Evolutionary conservation across 2,888 invertebrate genomes (phyloP).

Genomic region (Artemia sinica): DNA sequence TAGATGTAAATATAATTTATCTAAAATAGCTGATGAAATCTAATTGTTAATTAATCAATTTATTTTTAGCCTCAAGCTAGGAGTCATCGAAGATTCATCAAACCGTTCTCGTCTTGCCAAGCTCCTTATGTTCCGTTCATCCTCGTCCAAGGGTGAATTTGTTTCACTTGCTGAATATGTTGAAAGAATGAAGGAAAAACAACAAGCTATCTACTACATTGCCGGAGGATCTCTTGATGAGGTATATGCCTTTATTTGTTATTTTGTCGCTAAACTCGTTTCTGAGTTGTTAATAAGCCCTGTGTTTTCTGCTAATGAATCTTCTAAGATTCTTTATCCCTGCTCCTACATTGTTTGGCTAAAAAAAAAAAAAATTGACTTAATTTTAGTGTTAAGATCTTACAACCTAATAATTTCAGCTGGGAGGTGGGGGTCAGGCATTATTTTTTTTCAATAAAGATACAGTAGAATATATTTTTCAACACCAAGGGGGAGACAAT

Average conservation of each 20-base stretch:
- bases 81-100: constrained; percentile 91
- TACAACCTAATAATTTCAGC: too few species aligned
- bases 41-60: constrained; percentile 23
- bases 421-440: too few species aligned
- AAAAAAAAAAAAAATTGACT: too few species aligned
- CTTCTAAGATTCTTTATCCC: too few species aligned
- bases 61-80: constrained; percentile 61
- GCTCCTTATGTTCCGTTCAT: constrained; percentile 73
- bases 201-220: constrained; percentile 88
- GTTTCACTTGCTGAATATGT: constrained; percentile 77
- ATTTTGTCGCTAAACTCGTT: too few species aligned
- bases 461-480: too few species aligned
- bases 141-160: constrained; percentile 43
- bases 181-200: constrained; percentile 80
- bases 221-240: constrained; percentile 72
- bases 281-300: too few species aligned
- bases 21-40: constrained; percentile 4
- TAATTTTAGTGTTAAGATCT: too few species aligned
- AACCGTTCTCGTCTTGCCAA: constrained; percentile 91
- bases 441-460: too few species aligned
- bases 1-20: background rate
- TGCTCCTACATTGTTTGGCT: too few species aligned
- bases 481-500: too few species aligned
- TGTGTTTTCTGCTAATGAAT: too few species aligned
- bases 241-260: constrained; percentile 29